Percentiles rank a stretch among this genome's conserved stretches.
These are phyloP conservation scores for Limnothrissa miodon DNA, from an alignment of 2,113 vertebrate genomes.

Conservation along the genomic window DNA sequence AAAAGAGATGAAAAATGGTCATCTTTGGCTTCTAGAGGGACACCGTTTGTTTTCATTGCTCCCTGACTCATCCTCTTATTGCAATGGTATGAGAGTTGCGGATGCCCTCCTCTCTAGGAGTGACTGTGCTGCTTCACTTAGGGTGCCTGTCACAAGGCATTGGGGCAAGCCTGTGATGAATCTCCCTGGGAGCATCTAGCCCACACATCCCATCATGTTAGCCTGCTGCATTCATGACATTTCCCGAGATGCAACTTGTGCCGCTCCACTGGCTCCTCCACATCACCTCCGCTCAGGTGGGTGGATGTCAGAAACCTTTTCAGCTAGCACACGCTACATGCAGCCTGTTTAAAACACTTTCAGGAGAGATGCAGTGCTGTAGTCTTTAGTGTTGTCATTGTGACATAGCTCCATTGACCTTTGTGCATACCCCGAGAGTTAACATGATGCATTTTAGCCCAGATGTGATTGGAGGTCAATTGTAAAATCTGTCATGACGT, in stretches of 20 bases:
- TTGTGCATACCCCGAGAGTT: slow-evolving; percentile 29
- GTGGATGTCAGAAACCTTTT: not conserved
- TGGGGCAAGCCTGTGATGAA: slow-evolving; percentile 45
- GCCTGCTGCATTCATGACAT: slow-evolving; percentile 49
- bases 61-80: slow-evolving; percentile 5
- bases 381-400: slow-evolving; percentile 22
- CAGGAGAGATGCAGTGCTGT: not conserved
- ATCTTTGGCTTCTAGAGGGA: not conserved
- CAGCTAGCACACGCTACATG: not conserved
- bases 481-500: slow-evolving; percentile 26
- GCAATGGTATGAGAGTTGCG: not conserved
- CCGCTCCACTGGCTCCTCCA: not conserved
- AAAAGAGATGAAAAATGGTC: not conserved
- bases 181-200: slow-evolving; percentile 45
- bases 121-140: slow-evolving; percentile 46
- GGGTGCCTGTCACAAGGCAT: slow-evolving; percentile 55
- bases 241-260: slow-evolving; percentile 34
- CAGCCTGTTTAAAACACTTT: not conserved
- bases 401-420: slow-evolving; percentile 24
- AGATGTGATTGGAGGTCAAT: slow-evolving; percentile 2
- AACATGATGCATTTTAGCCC: slow-evolving; percentile 26
- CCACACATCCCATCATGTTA: slow-evolving; percentile 47
- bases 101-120: slow-evolving; percentile 32
- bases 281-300: slow-evolving; percentile 28
- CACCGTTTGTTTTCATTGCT: not conserved